A percentile compares a stretch with the other conserved stretches of the same genome.
Conservation (phyloP, 2,888 invertebrate genomes). For the Phaonia tiefii region DNA sequence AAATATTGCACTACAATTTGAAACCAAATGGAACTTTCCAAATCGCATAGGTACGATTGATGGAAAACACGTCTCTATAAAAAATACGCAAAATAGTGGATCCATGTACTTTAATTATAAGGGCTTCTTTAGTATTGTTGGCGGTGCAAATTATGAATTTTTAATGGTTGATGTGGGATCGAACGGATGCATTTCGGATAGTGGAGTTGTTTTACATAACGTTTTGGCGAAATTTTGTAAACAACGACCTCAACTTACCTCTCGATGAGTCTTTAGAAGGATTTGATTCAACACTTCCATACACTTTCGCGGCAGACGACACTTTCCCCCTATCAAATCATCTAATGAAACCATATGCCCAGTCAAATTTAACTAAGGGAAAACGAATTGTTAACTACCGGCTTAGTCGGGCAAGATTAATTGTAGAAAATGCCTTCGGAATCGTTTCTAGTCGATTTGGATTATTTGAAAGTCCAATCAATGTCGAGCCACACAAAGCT, state of each 20-base stretch:
- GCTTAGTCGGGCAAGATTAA: not conserved
- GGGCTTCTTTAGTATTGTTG: slow-evolving; percentile 46
- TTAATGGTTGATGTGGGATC: slow-evolving; percentile 51
- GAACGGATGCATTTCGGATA: slow-evolving; percentile 62
- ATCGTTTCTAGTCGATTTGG: no score
- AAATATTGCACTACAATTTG: no score
- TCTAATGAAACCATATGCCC: not conserved
- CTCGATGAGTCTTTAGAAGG: not conserved
- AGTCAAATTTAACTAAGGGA: not conserved
- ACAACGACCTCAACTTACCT: not conserved
- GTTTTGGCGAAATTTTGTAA: slow-evolving; percentile 25
- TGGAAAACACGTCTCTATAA: no score
- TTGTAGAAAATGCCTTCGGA: no score
- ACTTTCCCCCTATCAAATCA: not conserved
- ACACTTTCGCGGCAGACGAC: not conserved
- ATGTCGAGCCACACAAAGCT: no score
- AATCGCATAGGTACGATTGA: no score
- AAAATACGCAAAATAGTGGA: slow-evolving; percentile 27
- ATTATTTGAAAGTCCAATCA: no score
- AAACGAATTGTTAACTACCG: not conserved
- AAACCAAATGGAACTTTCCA: no score
- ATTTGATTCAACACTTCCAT: no score
- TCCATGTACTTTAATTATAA: slow-evolving; percentile 63
- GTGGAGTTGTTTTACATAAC: slow-evolving; percentile 55
- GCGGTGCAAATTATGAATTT: slow-evolving; percentile 48